Conservation (phyloP, 2,797 vertebrate genomes). For the Lindbergichthys nudifrons region DNA sequence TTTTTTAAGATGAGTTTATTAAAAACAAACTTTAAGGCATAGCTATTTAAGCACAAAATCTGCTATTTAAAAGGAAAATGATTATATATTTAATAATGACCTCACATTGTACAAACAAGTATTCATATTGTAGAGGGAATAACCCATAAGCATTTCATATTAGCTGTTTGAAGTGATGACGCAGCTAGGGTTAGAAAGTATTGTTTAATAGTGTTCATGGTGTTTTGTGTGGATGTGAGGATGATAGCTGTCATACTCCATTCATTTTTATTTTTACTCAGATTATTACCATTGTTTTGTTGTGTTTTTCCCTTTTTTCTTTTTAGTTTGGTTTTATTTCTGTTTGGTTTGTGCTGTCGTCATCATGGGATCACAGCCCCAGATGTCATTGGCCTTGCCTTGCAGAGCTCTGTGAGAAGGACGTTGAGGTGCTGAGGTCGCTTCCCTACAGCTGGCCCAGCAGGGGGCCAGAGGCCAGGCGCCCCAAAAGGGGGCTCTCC, state of each 20-base stretch:
- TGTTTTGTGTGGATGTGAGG: constrained; percentile 31
- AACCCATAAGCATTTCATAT: background rate
- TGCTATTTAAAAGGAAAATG: constrained; percentile 3
- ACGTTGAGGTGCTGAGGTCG: constrained; percentile 78
- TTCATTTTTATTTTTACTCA: constrained; percentile 77
- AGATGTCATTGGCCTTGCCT: constrained; percentile 90
- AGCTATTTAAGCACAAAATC: constrained; percentile 1
- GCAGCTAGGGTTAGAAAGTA: background rate
- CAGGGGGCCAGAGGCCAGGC: constrained; percentile 72
- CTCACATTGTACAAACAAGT: background rate
- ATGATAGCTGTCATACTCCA: constrained; percentile 66
- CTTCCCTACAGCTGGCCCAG: constrained; percentile 79
- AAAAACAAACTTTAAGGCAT: background rate
- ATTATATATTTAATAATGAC: background rate
- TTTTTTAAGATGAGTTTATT: background rate
- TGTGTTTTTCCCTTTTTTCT: constrained; percentile 71
- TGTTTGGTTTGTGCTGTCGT: constrained; percentile 82
- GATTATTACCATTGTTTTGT: constrained; percentile 79
- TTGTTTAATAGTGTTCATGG: background rate
- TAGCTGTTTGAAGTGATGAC: background rate
- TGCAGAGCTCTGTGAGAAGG: constrained; percentile 86
- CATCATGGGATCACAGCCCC: constrained; percentile 88
- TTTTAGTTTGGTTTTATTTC: constrained; percentile 81
- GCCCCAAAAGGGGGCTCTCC: constrained; percentile 79
- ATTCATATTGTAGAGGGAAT: background rate